Evolutionary conservation across 2,113 vertebrate species (phyloP).

Genomic region (Pedetes capensis): DNA sequence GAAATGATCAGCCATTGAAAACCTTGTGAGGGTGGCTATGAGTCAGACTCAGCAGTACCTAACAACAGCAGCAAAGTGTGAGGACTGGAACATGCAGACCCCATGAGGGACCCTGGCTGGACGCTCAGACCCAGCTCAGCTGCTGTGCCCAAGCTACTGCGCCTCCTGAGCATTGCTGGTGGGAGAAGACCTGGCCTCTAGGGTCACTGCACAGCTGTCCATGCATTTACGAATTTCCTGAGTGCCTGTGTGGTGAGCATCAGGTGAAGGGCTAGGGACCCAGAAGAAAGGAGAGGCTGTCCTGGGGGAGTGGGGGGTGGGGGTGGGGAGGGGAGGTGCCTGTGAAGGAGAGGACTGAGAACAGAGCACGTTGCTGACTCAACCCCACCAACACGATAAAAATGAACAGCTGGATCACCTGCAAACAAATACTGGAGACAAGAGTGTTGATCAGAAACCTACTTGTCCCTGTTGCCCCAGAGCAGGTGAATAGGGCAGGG

Average conservation of each 20-base stretch:
- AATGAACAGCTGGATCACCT: accelerated
- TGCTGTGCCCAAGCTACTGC: too few species aligned
- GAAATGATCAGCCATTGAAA: too few species aligned
- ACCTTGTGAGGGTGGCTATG: too few species aligned
- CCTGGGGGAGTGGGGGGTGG: accelerated
- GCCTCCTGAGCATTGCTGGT: too few species aligned
- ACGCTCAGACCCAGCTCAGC: too few species aligned
- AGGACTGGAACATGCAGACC: neutral
- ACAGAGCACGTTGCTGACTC: too few species aligned
- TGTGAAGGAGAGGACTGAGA: too few species aligned
- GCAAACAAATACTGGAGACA: neutral
- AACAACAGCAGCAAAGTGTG: too few species aligned
- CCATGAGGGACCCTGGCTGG: too few species aligned
- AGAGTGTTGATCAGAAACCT: neutral
- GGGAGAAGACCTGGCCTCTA: neutral
- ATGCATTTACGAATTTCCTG: accelerated
- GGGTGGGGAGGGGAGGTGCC: neutral
- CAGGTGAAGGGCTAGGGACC: neutral
- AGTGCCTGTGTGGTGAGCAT: too few species aligned
- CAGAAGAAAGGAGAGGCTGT: neutral
- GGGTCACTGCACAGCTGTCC: neutral
- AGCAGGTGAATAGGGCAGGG: too few species aligned
- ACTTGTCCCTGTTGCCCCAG: neutral
- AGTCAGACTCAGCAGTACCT: too few species aligned
- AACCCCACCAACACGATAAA: neutral